Evolutionary conservation across 2,888 invertebrate species (phyloP), one percentile per base, ranked within the genome.

Genomic region (Hofmannophila pseudospretella): DNA sequence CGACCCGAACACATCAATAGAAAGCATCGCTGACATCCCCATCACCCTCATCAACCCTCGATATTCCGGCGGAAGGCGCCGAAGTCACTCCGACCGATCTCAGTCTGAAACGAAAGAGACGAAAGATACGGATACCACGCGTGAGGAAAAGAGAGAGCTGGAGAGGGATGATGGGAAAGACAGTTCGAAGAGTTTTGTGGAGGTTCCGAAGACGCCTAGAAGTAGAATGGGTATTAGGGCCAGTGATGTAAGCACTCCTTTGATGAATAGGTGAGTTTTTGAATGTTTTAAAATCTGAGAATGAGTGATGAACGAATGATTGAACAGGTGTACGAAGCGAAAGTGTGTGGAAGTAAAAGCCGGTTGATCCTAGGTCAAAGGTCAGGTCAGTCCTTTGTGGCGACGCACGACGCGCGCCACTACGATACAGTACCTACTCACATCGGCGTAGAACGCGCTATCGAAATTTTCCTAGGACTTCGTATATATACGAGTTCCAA

Each of bases 11-110:
- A 71, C 74, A 0, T 81, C 85, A 0, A 61, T 85, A 38, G 86
- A 86, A 31, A 85, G 85, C 45, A 82, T 86, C 30, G 86, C 85
- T 0, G 86, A 86, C 41, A 78, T 85, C 2, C 79, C 86, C 0
- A 45, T 84, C 3, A 84, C 82, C 0, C 60, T 85, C 0, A 67
- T 85, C 36, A 85, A 84, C 54, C 78, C 81, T 0, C 66, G 73
- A 0, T 81, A 80, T 40, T 60, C 69, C 0, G 67, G 69, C 0
- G 64, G 63, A 12, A 62, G 40, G 26, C 48, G 43, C 12, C 45
- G 9, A 40, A n/a, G 10, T n/a, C n/a, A 23, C 23, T 4, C 23
- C n/a, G n/a, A 8, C 14, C 25, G 5, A 5, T n/a, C n/a, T n/a
- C n/a, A n/a, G n/a, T n/a, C n/a, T n/a, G 16, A 16, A 5, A 16